Evolutionary conservation across 2,888 invertebrate species (phyloP), one percentile per base, ranked within the genome.

Genomic region (Zhuqinia jingwanae): DNA sequence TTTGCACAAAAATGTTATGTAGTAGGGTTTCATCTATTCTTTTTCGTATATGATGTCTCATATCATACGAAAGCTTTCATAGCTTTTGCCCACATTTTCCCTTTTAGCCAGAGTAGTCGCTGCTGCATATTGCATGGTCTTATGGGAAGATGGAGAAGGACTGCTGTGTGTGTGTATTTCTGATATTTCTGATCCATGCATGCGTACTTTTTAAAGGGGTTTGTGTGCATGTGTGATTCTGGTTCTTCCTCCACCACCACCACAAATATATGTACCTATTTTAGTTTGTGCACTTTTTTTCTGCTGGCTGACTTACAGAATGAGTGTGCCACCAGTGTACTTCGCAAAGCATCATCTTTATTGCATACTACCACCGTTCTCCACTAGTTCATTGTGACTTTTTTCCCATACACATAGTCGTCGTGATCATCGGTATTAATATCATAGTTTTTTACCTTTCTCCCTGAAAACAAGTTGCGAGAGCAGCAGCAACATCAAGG

Each of bases 321-420:
- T 13, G 45, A 68, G 68, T 42, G 30, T 15, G n/a, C 20, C 17
- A 45, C 20, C 45, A 47, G 36, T 36, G 36, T 36, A 36, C 3
- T 6, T 8, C 8, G 8, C 36, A 36, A 8, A 36, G 36, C 22
- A 36, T 11, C 25, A 13, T 22, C 45, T 45, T 50, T 36, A 36
- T 30, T 30, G 25, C 65, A 79, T 27, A 60, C 45, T 50, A 36
- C 8, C 50, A 17, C 70, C 70, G n/a, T n/a, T n/a, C n/a, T n/a
- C n/a, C n/a, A n/a, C n/a, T n/a, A 70, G 73, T 73, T 81, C 73
- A 81, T 73, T 81, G 81, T 81, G 81, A 58, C 81, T 81, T 81
- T 79, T 81, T 73, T 70, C 78, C 81, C 53, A 60, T 80, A 22
- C 47, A 47, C 78, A 53, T n/a, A n/a, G n/a, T 65, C 30, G 36